phyloP scores from a whole-genome alignment of 2,113 vertebrate species.

The Sula dactylatra region DNA sequence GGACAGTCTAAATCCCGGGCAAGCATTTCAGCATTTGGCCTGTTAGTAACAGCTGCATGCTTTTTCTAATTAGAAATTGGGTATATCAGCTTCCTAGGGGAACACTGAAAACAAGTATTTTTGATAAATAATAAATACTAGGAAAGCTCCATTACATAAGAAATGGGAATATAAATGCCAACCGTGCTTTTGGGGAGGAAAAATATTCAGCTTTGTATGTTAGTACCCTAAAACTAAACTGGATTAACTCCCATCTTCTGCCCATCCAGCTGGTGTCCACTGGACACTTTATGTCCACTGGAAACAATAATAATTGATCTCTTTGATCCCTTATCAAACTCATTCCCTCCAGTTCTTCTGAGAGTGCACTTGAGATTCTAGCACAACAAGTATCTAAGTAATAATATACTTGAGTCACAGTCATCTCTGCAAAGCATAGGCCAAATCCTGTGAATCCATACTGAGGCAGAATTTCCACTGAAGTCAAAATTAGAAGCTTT shows the following conservation, averaged over 20 bases:
- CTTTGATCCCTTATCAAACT: not conserved
- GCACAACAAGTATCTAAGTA: not conserved
- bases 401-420: not conserved
- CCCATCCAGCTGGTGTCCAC: not conserved
- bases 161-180: not conserved
- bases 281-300: not conserved
- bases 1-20: not conserved
- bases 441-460: not conserved
- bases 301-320: not conserved
- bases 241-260: not conserved
- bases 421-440: not conserved
- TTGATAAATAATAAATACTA: not conserved
- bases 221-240: not conserved
- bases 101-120: not conserved
- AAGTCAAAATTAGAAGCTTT: constrained; percentile 7
- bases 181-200: not conserved
- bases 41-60: not conserved
- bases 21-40: not conserved
- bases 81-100: not conserved
- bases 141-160: not conserved
- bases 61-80: not conserved
- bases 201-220: not conserved
- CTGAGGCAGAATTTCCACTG: not conserved
- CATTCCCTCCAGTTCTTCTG: not conserved
- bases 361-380: not conserved